Base-by-base conservation (phyloP, 1,140 invertebrate genomes). In the Nebria ingens region DNA sequence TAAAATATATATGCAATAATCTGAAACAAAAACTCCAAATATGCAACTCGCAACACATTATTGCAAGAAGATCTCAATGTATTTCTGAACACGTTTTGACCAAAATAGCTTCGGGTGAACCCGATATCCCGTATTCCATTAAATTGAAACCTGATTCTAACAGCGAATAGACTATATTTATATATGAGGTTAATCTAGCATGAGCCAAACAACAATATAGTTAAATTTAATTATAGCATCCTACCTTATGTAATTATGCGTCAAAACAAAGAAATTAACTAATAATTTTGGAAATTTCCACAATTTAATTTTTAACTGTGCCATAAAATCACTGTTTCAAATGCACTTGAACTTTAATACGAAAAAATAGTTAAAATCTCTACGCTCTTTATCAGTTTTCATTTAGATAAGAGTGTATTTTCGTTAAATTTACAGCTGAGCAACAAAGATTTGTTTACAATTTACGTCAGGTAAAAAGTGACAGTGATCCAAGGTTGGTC, bases 271-370 rank as follows among this genome's bases (percentile, higher is more conserved):
- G n/a, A 45, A 45, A 9, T 45, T 45, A 45, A 45, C 40, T 17
- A 45, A 12, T 45, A 45, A 17, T 12, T 45, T 45, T 45, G 40
- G 40, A 45, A 45, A 12, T 11, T 45, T 17, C 40, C 40, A 45
- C 17, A 45, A 45, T 4, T 45, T 17, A 17, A 12, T 45, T 45
- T 11, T 17, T 45, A 11, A 17, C 40, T 11, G n/a, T n/a, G 40
- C 40, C 40, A 45, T 45, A 45, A 45, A 45, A 45, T 45, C 4
- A 45, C 3, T 45, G 17, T 34, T 34, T 34, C n/a, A 34, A n/a
- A 34, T 45, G 15, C 40, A 17, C 40, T 45, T 45, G 40, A 45
- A 45, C 40, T 45, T 45, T 45, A 45, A 11, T 45, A 11, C 25
- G n/a, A n/a, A 34, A 34, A n/a, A n/a, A n/a, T n/a, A 6, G 4